Base-by-base conservation (phyloP, 2,113 vertebrate genomes). In the Suncus etruscus region DNA sequence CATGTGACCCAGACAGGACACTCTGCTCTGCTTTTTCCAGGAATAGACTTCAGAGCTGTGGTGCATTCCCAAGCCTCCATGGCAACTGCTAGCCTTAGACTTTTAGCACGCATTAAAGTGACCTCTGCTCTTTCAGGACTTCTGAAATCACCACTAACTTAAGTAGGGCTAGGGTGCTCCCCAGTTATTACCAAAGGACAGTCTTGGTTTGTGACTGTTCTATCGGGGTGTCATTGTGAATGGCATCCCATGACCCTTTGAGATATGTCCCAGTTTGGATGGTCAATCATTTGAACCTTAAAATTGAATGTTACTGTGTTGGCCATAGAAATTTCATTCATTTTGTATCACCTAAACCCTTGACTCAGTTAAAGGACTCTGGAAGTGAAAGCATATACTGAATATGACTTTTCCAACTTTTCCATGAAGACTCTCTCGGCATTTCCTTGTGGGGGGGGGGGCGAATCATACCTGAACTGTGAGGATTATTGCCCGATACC, bases 241-340 rank as follows among this genome's bases (percentile, higher is more conserved):
- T 27, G 66, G 27, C 16, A 5, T 39, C 69, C 54, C 50, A 48
- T 91, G 58, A 83, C 29, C 22, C 27, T 81, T 47, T 66, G 18
- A 73, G 20, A 75, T 83, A 31, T 51, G 9, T 74, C 76, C 90
- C 25, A 24, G 61, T 94, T 90, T 86, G 75, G 61, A 75, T 76
- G 83, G 65, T 66, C 50, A 75, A 29, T 82, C 39, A 24, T 63
- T 70, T 27, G 12, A 4, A 69, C 81, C 50, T 77, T 81, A 20
- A 84, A 51, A 77, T 80, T 54, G 11, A 90, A 32, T 7, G 10
- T 63, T 2, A 0, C 6, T 1, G 10, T 18, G 9, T 69, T 77
- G 74, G 11, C n/a, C 45, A 39, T 39, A 39, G 39, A 39, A 39
- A 39, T 39, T 61, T 20, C 16, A 61, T 16, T 61, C 58, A 61